Conservation (phyloP, 1,140 invertebrate genomes). For the Oryctes rhinoceros region DNA sequence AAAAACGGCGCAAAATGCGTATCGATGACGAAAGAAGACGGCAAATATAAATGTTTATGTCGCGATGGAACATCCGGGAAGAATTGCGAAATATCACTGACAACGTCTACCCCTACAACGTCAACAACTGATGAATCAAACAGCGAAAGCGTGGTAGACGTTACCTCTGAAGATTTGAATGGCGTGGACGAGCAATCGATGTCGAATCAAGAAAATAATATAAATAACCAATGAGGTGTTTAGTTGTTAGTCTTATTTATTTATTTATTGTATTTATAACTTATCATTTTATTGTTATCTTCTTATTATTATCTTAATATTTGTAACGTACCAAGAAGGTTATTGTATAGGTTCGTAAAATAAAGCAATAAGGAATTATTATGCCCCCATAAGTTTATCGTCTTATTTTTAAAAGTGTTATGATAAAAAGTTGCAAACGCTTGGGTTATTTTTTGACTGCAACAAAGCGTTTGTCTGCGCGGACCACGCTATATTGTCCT, state of each 20-base stretch:
- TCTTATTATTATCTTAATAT: neutral
- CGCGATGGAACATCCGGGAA: conserved; percentile 68
- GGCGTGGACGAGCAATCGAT: neutral
- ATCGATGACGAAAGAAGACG: conserved; percentile 77
- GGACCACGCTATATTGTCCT: too few species aligned
- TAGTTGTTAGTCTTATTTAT: conserved; percentile 25
- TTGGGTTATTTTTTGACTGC: too few species aligned
- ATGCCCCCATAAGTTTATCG: too few species aligned
- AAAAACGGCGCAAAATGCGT: conserved; percentile 83
- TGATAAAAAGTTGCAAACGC: too few species aligned
- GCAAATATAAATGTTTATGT: conserved; percentile 76
- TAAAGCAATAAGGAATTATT: too few species aligned
- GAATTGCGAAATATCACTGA: conserved; percentile 69
- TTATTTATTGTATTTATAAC: conserved; percentile 13
- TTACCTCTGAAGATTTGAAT: conserved; percentile 6
- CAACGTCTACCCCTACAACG: conserved; percentile 51
- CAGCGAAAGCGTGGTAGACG: neutral
- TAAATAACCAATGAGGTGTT: conserved; percentile 1
- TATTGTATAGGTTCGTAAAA: too few species aligned
- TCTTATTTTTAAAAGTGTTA: too few species aligned
- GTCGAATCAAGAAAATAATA: conserved; percentile 6
- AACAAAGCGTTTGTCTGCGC: too few species aligned
- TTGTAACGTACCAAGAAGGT: too few species aligned
- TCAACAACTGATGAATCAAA: conserved; percentile 7
- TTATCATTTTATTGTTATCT: neutral